Percentiles rank a stretch among this genome's conserved stretches.
Evolutionary conservation across 2,113 vertebrate species (phyloP).

Genomic region (Ursus arctos): DNA sequence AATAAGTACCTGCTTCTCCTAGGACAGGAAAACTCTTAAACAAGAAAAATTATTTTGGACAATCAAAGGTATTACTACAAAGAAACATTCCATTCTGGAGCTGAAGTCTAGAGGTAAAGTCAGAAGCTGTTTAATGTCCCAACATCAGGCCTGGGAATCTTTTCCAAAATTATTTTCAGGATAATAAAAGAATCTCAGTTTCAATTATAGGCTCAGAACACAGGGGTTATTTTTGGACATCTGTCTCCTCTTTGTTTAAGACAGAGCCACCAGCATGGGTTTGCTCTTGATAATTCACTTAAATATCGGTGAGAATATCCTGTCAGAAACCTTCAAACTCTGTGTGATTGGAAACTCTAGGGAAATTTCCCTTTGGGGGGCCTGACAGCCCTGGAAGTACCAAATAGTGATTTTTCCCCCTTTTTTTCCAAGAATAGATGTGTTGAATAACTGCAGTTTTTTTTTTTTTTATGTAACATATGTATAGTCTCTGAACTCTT

Average conservation of each 20-base stretch:
- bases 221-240: not conserved
- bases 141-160: not conserved
- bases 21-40: conserved; percentile 8
- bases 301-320: not conserved
- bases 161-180: not conserved
- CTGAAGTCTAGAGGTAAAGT: not conserved
- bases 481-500: not conserved
- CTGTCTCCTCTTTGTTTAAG: not conserved
- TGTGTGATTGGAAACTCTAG: not conserved
- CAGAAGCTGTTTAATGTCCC: not conserved
- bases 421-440: not conserved
- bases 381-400: not conserved
- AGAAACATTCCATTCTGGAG: not conserved
- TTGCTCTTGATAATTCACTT: not conserved
- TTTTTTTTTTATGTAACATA: not conserved
- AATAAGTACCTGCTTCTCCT: not conserved
- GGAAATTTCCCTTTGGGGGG: not conserved
- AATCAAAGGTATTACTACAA: not conserved
- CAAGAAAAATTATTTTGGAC: not conserved
- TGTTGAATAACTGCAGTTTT: not conserved
- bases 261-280: not conserved
- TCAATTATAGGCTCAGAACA: not conserved
- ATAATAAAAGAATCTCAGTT: not conserved
- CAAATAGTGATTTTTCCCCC: conserved; percentile 11
- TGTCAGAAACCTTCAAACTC: not conserved